phyloP scores from a whole-genome alignment of 2,113 vertebrate genomes.

The Cairina moschata region DNA sequence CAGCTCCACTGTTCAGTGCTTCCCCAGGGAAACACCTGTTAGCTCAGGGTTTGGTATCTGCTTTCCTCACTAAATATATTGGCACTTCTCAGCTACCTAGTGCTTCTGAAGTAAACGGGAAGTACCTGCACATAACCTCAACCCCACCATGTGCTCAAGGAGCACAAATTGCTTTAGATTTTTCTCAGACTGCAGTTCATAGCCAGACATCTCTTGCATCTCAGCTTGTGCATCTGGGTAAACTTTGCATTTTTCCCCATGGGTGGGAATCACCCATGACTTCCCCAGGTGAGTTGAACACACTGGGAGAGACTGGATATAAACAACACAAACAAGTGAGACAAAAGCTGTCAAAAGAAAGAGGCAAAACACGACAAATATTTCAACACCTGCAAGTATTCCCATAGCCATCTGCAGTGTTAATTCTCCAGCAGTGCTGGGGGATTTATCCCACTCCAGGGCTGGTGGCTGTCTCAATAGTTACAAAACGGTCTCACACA shows the following conservation, averaged over 20 bases:
- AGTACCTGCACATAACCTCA: not conserved
- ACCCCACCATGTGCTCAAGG: not conserved
- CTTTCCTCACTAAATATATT: not conserved
- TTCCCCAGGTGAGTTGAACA: not conserved
- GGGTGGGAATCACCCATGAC: not conserved
- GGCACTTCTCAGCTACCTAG: not conserved
- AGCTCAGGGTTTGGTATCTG: not conserved
- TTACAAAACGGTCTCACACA: not conserved
- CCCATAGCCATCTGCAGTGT: not conserved
- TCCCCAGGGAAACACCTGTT: not conserved
- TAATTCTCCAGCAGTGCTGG: not conserved
- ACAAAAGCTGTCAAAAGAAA: not conserved
- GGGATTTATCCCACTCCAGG: not conserved
- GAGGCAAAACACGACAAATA: not conserved
- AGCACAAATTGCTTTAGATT: not conserved
- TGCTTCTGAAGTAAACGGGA: not conserved
- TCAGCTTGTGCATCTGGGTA: not conserved
- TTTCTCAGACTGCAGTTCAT: not conserved
- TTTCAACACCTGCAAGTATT: not conserved
- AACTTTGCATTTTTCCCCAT: not conserved
- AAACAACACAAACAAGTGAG: not conserved
- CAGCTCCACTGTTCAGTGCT: not conserved
- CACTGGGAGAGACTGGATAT: not conserved
- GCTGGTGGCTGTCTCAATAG: not conserved
- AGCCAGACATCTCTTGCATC: not conserved